Base-by-base conservation (phyloP, 1,140 invertebrate genomes). In the Diachasmimorpha longicaudata region DNA sequence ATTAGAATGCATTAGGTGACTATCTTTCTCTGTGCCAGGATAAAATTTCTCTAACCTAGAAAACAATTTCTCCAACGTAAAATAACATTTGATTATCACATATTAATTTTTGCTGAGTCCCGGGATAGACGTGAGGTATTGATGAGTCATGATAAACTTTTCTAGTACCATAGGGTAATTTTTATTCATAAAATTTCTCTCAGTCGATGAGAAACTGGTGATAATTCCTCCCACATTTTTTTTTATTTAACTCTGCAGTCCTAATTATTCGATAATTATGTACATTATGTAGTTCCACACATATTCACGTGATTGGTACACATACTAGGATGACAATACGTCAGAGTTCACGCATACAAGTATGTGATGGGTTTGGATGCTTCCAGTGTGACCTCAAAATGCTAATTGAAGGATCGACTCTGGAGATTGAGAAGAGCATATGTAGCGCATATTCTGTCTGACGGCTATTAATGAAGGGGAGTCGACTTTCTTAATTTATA, bases 221-320 rank as follows among this genome's bases (percentile, higher is more conserved):
- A 88, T 88, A 87, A 88, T 87, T 87, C 82, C 6, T 80, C 84
- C 81, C 81, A 79, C 73, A 48, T 81, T 3, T 31, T 81, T 87
- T 85, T 85, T 88, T 87, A 88, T 85, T 83, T 81, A 72, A 76
- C 77, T 84, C 82, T 82, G 10, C 58, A 23, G 58, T 84, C 85
- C 87, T 88, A 88, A 88, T 88, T 86, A 88, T 81, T 77, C 78
- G 86, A 88, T 88, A 87, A 88, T 88, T 86, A 88, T 86, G 85
- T 82, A 78, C 80, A 81, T 77, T 78, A 74, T 77, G 82, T 79
- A 75, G 79, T 77, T 77, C 74, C 74, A 0, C 25, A 69, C 19
- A 44, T 52, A 52, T 55, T 23, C 23, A 63, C 42, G 58, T 6
- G 21, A 25, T 0, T 63, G 21, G 13, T 4, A 25, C 13, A 25